Evolutionary conservation across 2,888 invertebrate species (phyloP), one percentile per base, ranked within the genome.

Genomic region (Dastarcus helophoroides): DNA sequence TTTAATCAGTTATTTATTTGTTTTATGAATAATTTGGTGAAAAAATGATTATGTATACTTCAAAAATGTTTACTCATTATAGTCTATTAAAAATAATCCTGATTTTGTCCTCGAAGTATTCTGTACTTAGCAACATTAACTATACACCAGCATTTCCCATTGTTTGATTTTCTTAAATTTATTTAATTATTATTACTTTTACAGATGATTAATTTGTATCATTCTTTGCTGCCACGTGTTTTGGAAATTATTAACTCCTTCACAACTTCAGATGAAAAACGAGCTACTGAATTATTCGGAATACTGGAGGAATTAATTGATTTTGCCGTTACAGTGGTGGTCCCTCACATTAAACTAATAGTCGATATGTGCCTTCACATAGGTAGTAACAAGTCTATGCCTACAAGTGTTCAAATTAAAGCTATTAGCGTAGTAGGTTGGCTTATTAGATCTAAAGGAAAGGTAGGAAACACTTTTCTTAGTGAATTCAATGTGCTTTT

Each of bases 371-470:
- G 79, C 53, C 60, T 84, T 29, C 66, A 69, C 44, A 64, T 78
- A 11, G 71, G 73, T 7, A 64, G 64, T 34, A 71, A 76, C 36
- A 59, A 59, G 26, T 57, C 66, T 9, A 57, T 75, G 9, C 71
- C 72, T 3, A 71, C 72, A 38, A 62, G 67, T 16, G 63, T 82
- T 7, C 70, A 79, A 48, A 71, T 77, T 3, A 79, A 79, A 56
- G 73, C 77, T 2, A 67, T 83, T 10, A 65, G 70, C 23, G 73
- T 78, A 33, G 64, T 81, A 35, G 75, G 76, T 1, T 73, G 71
- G 60, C 50, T 83, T 24, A 71, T 73, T 7, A 67, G 73, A 32
- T 62, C 74, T 2, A 82, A 81, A 57, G 81, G 80, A 54, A 83
- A 82, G 63, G 68, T 72, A 37, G 54, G 60, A 27, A 11, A 24